Evolutionary conservation across 2,797 vertebrate species (phyloP).

Genomic region (Rhinella marina): DNA sequence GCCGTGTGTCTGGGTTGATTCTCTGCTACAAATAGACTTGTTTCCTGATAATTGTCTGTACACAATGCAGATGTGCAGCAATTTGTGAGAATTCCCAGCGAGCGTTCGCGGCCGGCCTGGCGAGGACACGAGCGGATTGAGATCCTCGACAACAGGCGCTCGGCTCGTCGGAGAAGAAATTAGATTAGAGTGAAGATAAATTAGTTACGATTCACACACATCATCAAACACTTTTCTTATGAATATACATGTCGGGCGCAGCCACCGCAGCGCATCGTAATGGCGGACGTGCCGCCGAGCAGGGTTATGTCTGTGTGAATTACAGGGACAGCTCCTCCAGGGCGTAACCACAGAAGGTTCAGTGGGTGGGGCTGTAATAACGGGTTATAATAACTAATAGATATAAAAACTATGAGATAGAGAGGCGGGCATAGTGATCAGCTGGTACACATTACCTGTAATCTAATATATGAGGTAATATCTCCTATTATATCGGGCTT

Average conservation of each 20-base stretch:
- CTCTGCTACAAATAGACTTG: slow-evolving; percentile 15
- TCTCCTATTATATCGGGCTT: too few relatives aligned
- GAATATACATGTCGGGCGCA: slow-evolving; percentile 19
- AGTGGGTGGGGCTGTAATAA: neutral
- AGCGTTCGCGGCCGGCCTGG: neutral
- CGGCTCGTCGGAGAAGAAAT: neutral
- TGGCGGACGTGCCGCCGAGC: neutral
- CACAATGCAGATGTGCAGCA: slow-evolving; percentile 22
- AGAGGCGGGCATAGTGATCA: too few relatives aligned
- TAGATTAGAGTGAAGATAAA: slow-evolving; percentile 22
- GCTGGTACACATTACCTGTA: too few relatives aligned
- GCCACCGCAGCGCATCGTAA: neutral
- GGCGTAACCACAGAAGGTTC: neutral
- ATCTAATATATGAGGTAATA: too few relatives aligned
- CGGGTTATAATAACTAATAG: too few relatives aligned
- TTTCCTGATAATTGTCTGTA: slow-evolving; percentile 37
- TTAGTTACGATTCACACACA: neutral
- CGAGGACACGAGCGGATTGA: neutral
- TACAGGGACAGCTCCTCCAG: neutral
- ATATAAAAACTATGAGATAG: too few relatives aligned
- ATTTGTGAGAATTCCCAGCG: slow-evolving; percentile 17
- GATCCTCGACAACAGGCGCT: neutral
- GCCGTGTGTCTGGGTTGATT: neutral
- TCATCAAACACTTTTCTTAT: slow-evolving; percentile 13
- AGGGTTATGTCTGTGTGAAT: neutral